Percentiles rank a stretch among this genome's conserved stretches.
phyloP scores from a whole-genome alignment of 2,797 vertebrate genomes.

The Danio tinwini region DNA sequence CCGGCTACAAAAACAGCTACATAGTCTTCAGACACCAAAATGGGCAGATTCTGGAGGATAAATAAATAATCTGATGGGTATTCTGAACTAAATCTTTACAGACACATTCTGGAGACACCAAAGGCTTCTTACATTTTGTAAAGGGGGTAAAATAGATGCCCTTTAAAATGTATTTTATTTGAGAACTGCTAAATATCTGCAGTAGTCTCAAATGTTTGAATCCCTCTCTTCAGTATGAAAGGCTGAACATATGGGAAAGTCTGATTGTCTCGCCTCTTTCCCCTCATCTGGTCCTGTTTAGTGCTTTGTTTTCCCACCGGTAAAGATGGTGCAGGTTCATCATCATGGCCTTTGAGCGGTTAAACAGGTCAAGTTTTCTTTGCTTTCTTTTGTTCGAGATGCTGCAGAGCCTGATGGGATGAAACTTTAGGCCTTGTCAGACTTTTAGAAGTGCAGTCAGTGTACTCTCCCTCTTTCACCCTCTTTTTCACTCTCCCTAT shows the following conservation, averaged over 20 bases:
- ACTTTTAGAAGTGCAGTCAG: neutral
- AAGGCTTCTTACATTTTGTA: no score
- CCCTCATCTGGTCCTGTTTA: constrained; percentile 44
- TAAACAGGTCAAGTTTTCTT: constrained; percentile 37
- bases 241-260: constrained; percentile 1
- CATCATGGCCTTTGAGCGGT: constrained; percentile 12
- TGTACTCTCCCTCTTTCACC: neutral
- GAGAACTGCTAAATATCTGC: neutral
- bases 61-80: no score
- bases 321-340: constrained; percentile 40
- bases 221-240: neutral
- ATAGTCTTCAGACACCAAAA: no score
- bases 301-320: constrained; percentile 18
- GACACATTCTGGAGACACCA: no score
- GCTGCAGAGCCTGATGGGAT: constrained; percentile 27
- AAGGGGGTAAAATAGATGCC: no score
- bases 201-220: constrained; percentile 6
- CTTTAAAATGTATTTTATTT: neutral
- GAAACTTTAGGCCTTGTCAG: constrained; percentile 16
- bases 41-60: no score
- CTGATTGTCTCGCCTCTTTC: constrained; percentile 28
- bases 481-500: neutral
- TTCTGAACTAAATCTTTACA: no score
- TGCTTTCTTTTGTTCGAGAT: constrained; percentile 26
- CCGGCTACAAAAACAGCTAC: no score